phyloP scores from a whole-genome alignment of 2,888 invertebrate genomes.

The Leptinotarsa peninsularis region DNA sequence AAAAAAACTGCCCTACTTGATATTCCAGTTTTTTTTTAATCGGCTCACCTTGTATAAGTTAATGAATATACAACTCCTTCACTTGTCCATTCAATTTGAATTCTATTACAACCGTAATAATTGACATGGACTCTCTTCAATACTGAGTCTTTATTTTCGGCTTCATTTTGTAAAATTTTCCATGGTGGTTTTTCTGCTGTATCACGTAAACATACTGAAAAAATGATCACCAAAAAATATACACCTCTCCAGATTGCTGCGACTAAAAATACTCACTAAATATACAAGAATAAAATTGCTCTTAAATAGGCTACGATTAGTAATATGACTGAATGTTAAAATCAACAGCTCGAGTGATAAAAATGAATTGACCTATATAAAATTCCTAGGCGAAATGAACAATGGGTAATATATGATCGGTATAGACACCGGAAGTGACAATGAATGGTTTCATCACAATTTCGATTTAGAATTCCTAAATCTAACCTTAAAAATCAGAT shows the following conservation, averaged over 20 bases:
- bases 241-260: constrained; percentile 30
- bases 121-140: neutral
- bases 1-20: neutral
- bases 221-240: constrained; percentile 19
- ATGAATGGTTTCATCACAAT: constrained; percentile 51
- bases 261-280: constrained; percentile 23
- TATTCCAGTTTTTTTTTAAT: neutral
- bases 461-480: constrained; percentile 46
- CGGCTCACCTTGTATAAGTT: no score
- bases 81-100: neutral
- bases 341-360: constrained; percentile 3
- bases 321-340: constrained; percentile 29
- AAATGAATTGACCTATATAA: constrained; percentile 34
- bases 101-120: neutral
- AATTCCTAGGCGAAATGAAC: constrained; percentile 28
- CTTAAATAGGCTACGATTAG: constrained; percentile 25
- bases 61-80: neutral
- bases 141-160: neutral
- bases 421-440: constrained; percentile 53
- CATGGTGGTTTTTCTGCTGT: constrained; percentile 25
- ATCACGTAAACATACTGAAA: constrained; percentile 21
- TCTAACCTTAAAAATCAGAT: constrained; percentile 42
- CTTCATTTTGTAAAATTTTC: constrained; percentile 5
- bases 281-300: constrained; percentile 30
- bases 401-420: constrained; percentile 39